Evolutionary conservation across 1,140 invertebrate genomes (phyloP), one percentile per base, ranked within the genome.

Genomic region (Venturia canescens): DNA sequence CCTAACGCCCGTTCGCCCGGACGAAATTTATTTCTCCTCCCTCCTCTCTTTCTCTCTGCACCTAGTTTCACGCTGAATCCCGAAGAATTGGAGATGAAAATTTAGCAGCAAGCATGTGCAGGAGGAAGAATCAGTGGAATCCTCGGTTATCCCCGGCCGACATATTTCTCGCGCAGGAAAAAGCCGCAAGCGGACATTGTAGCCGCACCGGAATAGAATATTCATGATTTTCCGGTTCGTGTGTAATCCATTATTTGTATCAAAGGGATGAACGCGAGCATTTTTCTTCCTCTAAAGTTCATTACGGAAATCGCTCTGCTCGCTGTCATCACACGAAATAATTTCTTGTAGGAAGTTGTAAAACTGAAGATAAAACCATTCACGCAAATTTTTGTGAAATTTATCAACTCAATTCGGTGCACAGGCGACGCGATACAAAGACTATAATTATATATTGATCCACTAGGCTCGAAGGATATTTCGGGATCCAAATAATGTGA

Each of bases 1-100:
- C 44, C 71, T 26, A 74, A 74, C 48, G 71, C 66, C 66, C 71
- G 71, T 44, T 74, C 71, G n/a, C 71, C 21, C 57, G 9, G 66
- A 63, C 72, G 77, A 44, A 80, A 80, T 80, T 80, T 80, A 80
- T 80, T 70, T 76, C 44, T 63, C 70, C 79, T 21, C 69, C n/a
- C 31, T 6, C 27, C 67, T 9, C 67, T 4, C 38, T 44, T 44
- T 11, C 38, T 4, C 38, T n/a, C 31, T 23, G 13, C 53, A 23
- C 7, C 34, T 34, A 67, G 60, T 27, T 69, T 53, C 21, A 48
- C 9, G 2, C 4, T 21, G 63, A 69, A 67, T 60, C 27, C 66
- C n/a, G 23, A 71, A 79, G 27, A 79, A 71, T 79, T 57, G 27
- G 16, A 50, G 77, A 69, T 79, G 66, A 79, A 69, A 50, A 79